A percentile compares a stretch with the other conserved stretches of the same genome.
Evolutionary conservation across 2,113 vertebrate species (phyloP).

Genomic region (Vidua chalybeata): DNA sequence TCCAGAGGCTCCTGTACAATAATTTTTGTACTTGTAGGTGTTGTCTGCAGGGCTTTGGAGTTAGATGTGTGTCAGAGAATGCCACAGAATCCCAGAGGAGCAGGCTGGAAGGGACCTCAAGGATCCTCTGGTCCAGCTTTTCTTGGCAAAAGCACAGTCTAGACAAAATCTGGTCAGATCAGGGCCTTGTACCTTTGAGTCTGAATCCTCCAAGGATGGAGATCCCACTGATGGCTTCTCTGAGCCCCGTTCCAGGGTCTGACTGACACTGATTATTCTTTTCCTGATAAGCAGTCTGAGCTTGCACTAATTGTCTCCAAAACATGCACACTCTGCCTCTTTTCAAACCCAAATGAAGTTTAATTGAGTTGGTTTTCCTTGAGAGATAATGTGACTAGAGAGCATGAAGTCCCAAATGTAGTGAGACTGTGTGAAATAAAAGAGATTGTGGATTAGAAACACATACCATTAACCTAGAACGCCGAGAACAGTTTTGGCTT

Average conservation of each 20-base stretch:
- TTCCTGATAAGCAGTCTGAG: neutral
- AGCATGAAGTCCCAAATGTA: neutral
- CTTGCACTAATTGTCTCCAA: neutral
- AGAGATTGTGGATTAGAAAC: neutral
- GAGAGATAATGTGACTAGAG: neutral
- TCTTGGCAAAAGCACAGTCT: neutral
- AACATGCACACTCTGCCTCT: neutral
- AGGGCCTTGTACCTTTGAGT: neutral
- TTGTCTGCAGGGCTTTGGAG: neutral
- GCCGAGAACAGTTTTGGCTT: neutral
- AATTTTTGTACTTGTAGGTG: accelerated
- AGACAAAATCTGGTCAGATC: neutral
- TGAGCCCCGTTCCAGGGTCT: neutral
- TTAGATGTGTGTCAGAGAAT: neutral
- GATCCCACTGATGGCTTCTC: neutral
- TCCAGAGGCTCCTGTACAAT: neutral
- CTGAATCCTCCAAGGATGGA: neutral
- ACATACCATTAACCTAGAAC: neutral
- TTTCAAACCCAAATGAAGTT: neutral
- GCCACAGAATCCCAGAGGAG: neutral
- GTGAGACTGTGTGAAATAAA: neutral
- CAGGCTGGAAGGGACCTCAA: neutral
- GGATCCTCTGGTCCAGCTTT: neutral
- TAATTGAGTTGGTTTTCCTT: neutral
- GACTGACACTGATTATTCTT: neutral